Percentiles rank a stretch among this genome's conserved stretches.
These are phyloP conservation scores for Conger conger DNA, from an alignment of 2,113 vertebrate species.

Conservation along the genomic window DNA sequence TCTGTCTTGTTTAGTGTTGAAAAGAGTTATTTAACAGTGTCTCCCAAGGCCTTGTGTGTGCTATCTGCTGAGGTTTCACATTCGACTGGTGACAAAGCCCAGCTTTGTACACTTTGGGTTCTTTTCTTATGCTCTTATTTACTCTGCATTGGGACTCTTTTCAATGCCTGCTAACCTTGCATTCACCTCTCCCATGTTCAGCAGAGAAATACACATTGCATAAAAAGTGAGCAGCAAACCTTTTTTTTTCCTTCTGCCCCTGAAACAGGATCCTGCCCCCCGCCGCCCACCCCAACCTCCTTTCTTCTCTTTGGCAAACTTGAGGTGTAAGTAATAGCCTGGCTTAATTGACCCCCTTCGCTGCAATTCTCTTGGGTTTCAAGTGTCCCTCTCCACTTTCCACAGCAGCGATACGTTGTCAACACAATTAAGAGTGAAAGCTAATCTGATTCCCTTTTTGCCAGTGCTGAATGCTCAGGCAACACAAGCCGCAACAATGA, in stretches of 20 bases:
- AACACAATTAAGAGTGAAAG: constrained; percentile 82
- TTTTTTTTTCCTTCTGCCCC: not conserved
- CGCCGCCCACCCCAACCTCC: constrained; percentile 35
- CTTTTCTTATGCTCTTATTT: constrained; percentile 31
- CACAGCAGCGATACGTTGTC: constrained; percentile 72
- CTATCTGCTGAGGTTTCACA: constrained; percentile 27
- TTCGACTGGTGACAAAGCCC: constrained; percentile 23
- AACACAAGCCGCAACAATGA: constrained; percentile 75
- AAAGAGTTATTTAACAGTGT: constrained; percentile 31
- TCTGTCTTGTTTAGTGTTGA: constrained; percentile 15
- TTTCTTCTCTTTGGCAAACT: constrained; percentile 50
- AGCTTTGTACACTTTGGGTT: constrained; percentile 49
- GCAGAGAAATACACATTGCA: constrained; percentile 35
- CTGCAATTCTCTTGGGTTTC: constrained; percentile 55
- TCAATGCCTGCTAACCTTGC: constrained; percentile 28
- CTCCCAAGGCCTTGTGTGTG: constrained; percentile 15
- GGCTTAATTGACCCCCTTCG: constrained; percentile 51
- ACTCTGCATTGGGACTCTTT: constrained; percentile 40
- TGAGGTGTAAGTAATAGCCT: constrained; percentile 60
- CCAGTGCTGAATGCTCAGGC: constrained; percentile 66
- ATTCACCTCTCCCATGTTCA: constrained; percentile 38
- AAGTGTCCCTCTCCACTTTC: constrained; percentile 66
- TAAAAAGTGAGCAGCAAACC: constrained; percentile 40
- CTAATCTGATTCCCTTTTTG: constrained; percentile 66
- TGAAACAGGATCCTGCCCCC: not conserved